phyloP scores from a whole-genome alignment of 2,888 invertebrate species.

The Hecatera dysodea region DNA sequence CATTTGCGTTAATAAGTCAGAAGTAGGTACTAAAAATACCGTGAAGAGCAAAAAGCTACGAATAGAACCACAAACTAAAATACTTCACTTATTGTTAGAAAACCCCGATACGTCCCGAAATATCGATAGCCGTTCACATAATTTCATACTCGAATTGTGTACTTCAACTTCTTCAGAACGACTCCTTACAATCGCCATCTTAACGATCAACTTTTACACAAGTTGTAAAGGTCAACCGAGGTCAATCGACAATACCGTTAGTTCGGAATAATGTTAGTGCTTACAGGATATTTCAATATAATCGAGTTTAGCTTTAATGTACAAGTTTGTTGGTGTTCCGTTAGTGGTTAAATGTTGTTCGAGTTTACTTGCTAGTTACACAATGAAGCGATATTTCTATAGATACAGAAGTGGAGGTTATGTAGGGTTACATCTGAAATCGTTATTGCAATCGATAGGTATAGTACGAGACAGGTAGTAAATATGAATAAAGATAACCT shows the following conservation, averaged over 20 bases:
- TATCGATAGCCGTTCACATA: background rate
- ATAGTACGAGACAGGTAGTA: too few species aligned
- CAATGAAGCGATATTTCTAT: background rate
- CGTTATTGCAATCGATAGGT: too few species aligned
- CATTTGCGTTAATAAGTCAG: too few species aligned
- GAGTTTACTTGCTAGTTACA: background rate
- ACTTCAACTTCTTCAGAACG: conserved; percentile 12
- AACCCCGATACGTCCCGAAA: background rate
- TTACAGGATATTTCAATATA: conserved; percentile 39
- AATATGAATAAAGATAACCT: too few species aligned
- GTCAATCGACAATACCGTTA: conserved; percentile 23
- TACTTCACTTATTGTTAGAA: background rate
- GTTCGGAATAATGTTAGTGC: conserved; percentile 8
- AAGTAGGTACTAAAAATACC: background rate
- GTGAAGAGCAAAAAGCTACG: background rate
- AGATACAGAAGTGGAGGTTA: background rate
- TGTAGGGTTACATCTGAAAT: too few species aligned
- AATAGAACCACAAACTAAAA: background rate
- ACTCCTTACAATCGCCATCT: background rate
- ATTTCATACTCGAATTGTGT: conserved; percentile 8
- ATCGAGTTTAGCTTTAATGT: conserved; percentile 20
- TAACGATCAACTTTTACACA: conserved; percentile 12
- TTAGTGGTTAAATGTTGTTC: background rate
- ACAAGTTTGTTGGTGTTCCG: background rate
- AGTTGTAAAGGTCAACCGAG: conserved; percentile 40